Conservation (phyloP, 23 tunicate genomes). For the Trididemnum nubilum region DNA sequence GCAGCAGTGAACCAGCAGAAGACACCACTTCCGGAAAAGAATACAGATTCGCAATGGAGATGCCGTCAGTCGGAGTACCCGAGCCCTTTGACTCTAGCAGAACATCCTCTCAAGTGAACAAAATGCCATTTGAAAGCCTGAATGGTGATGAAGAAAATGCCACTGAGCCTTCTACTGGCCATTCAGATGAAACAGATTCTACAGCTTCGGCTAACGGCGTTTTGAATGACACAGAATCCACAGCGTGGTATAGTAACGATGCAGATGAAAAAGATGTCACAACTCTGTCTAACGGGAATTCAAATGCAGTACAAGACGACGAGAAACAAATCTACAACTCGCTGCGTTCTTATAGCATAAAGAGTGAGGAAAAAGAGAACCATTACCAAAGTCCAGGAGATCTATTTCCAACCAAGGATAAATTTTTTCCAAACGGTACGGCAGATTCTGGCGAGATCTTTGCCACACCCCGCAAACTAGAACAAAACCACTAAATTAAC, state of each 20-base stretch:
- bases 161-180: too few species aligned
- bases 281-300: not conserved
- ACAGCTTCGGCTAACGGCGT: too few species aligned
- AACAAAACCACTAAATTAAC: too few species aligned
- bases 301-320: not conserved
- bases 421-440: not conserved
- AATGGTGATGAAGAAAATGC: too few species aligned
- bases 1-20: not conserved
- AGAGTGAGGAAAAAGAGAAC: too few species aligned
- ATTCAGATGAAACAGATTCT: not conserved
- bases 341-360: too few species aligned
- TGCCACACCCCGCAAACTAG: not conserved
- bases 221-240: too few species aligned
- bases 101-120: not conserved
- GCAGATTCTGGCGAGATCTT: not conserved
- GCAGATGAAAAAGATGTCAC: too few species aligned
- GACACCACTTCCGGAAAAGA: not conserved
- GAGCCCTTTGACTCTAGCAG: not conserved
- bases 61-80: slow-evolving; percentile 1
- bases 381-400: not conserved
- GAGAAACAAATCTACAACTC: too few species aligned
- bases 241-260: too few species aligned
- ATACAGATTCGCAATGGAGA: not conserved
- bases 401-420: not conserved
- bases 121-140: too few species aligned